Conservation (phyloP, 2,113 vertebrate species). For the Cepphus grylle region DNA sequence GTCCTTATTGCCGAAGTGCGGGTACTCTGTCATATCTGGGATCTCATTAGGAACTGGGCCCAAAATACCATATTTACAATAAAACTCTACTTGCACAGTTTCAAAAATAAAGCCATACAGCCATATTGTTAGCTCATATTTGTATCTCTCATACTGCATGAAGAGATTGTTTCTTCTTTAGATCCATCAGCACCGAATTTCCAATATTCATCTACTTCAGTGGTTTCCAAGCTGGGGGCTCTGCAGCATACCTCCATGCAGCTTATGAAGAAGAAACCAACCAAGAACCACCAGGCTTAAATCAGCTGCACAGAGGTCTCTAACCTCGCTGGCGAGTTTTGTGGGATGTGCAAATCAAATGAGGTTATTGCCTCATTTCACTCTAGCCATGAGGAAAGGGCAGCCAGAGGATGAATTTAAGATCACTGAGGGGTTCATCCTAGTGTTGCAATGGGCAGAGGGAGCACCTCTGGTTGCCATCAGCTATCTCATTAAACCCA, state of each 20-base stretch:
- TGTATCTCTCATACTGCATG: not conserved
- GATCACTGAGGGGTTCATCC: not conserved
- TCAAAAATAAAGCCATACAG: not conserved
- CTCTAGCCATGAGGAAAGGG: not conserved
- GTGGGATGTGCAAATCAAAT: not conserved
- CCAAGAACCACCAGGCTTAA: not conserved
- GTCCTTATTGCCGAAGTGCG: not conserved
- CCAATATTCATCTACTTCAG: not conserved
- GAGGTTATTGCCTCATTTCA: slow-evolving; percentile 13
- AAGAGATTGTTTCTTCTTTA: not conserved
- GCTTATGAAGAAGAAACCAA: not conserved
- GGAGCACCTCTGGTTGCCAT: not conserved
- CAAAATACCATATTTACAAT: not conserved
- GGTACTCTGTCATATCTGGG: not conserved
- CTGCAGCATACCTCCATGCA: not conserved
- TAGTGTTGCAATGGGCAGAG: not conserved
- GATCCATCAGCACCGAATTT: not conserved
- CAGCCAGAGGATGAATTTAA: not conserved
- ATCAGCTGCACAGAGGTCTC: not conserved
- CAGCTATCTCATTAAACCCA: not conserved
- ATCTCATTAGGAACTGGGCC: not conserved
- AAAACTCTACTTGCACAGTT: not conserved
- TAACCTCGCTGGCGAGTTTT: not conserved
- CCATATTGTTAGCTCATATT: not conserved
- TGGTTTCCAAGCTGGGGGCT: not conserved